Base-by-base conservation (phyloP, 2,797 vertebrate species). In the Gouania willdenowi region DNA sequence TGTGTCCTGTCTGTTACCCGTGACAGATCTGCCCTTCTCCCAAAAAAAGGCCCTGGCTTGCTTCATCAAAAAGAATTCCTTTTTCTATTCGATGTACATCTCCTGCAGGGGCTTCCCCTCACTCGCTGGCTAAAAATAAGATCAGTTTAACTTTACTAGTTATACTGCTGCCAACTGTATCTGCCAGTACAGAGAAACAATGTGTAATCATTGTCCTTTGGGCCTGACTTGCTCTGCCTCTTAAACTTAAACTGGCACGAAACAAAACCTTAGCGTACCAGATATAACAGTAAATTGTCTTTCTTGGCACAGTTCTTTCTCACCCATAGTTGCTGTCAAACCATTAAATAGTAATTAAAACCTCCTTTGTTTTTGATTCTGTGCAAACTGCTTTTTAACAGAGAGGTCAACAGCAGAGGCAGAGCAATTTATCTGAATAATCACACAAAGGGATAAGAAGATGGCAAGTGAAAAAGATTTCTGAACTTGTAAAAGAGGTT, bases 311-410 rank as follows among this genome's bases (percentile, higher is more conserved):
- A 39, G 33, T 52, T 44, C 29, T 41, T 45, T 44, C 27, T 38
- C 20, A 27, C 45, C 40, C 14, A 15, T 34, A 54, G 54, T 49
- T 51, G 59, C 63, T 60, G 39, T 29, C 51, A 47, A 70, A 60
- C 69, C 56, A 50, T 59, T 40, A 37, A 26, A 41, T 32, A 41
- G 40, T 61, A 69, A 71, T 72, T 79, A 81, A 80, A 79, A 73
- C 73, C 30, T 31, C 56, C 41, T 41, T 26, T 68, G 21, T 47
- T 60, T 84, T 73, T 80, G 64, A 75, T 62, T 75, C 60, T 43
- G 51, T 46, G 28, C 31, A 55, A 75, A 57, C 52, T 50, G 47
- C 17, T 53, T 28, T 45, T 68, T 27, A 10, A 42, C 19, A 46
- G 62, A 55, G 40, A 71, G 64, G 81, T 80, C 77, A 75, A 66